Conservation (phyloP, 2,888 invertebrate species). For the Xestia ashworthii region DNA sequence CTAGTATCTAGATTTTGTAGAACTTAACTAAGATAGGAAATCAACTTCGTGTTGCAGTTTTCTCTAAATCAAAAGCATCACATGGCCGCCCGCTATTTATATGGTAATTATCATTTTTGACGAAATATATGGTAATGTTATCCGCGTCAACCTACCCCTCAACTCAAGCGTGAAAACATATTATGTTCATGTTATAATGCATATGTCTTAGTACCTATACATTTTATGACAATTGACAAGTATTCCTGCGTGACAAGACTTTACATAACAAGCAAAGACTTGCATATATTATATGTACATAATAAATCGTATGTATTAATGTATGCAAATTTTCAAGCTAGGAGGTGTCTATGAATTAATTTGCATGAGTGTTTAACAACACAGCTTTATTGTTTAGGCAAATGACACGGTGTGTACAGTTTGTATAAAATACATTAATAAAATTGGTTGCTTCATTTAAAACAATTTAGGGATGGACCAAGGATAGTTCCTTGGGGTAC, state of each 20-base stretch:
- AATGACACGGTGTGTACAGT: background rate
- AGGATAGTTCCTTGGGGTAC: conserved; percentile 7
- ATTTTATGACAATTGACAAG: conserved; percentile 37
- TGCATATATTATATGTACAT: conserved; percentile 20
- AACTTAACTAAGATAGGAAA: background rate
- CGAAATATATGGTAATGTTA: background rate
- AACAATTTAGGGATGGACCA: conserved; percentile 29
- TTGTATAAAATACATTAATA: conserved; percentile 5
- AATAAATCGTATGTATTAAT: conserved; percentile 31
- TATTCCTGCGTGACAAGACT: conserved; percentile 28
- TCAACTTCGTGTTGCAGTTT: background rate
- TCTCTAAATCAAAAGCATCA: background rate
- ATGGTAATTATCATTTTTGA: background rate
- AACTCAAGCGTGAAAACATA: background rate
- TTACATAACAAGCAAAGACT: conserved; percentile 40
- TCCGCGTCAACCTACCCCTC: no score
- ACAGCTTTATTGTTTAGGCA: conserved; percentile 34
- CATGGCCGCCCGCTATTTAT: background rate
- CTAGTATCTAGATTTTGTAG: background rate
- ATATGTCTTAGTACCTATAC: conserved; percentile 2
- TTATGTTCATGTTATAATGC: background rate
- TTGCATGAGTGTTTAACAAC: conserved; percentile 17
- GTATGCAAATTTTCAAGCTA: conserved; percentile 42
- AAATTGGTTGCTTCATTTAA: background rate
- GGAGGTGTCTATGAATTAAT: conserved; percentile 42